Conservation (phyloP, 2,113 vertebrate species). For the Prietella phreatophila region DNA sequence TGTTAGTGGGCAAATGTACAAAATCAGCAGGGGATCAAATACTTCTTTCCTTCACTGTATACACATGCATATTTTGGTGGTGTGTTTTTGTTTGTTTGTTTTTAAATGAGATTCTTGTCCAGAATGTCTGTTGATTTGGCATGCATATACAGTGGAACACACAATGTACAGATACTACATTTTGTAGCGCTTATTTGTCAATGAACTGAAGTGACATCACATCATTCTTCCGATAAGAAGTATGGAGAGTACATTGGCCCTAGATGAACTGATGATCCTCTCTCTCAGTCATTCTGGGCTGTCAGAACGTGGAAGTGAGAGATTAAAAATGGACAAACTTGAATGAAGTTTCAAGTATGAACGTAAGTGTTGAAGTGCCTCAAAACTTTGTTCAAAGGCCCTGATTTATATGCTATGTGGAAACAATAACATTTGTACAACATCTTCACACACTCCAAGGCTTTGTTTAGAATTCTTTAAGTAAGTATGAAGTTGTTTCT, state of each 20-base stretch:
- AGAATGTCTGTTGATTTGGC: neutral
- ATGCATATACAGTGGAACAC: neutral
- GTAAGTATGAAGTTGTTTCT: conserved; percentile 8
- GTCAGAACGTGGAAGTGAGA: neutral
- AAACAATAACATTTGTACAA: conserved; percentile 29
- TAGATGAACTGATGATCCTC: neutral
- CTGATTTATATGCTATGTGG: conserved; percentile 5
- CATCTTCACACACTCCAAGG: conserved; percentile 12
- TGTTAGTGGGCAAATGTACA: too few relatives aligned
- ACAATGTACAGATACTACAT: neutral
- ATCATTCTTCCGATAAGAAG: neutral
- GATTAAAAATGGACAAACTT: neutral
- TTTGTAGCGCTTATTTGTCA: neutral
- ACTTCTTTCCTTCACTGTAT: too few relatives aligned
- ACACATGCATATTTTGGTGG: neutral
- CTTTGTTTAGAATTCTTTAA: conserved; percentile 37
- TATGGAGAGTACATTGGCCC: neutral
- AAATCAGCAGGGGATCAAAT: too few relatives aligned
- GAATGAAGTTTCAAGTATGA: neutral
- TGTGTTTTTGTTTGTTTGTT: neutral
- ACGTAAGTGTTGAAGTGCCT: conserved; percentile 1
- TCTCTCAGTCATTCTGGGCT: neutral
- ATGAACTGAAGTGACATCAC: neutral
- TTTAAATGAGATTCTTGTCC: neutral
- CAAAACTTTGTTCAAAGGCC: neutral